These are phyloP conservation scores for Tragelaphus strepsiceros DNA, from an alignment of 2,113 vertebrate genomes.

Conservation along the genomic window DNA sequence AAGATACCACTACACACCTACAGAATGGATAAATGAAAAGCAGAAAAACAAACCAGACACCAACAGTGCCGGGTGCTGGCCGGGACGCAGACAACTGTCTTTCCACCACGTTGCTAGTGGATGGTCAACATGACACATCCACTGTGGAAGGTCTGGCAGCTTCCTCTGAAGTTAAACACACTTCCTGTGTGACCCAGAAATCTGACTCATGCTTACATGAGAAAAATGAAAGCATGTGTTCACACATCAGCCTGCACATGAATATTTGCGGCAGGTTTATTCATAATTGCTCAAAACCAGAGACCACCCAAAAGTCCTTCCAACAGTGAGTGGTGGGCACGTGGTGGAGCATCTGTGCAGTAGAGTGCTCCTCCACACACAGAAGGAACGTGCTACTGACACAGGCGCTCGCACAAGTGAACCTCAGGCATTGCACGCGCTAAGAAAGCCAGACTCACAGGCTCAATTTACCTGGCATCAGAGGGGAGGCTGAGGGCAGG, in stretches of 20 bases:
- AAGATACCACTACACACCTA: background rate
- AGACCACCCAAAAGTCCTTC: too few relatives aligned
- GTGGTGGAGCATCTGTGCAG: accelerated
- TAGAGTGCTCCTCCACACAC: accelerated
- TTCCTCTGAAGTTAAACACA: accelerated
- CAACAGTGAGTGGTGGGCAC: accelerated
- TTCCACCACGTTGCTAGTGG: accelerated
- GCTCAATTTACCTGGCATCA: accelerated
- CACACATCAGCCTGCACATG: accelerated
- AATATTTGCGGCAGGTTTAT: background rate
- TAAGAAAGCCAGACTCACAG: background rate
- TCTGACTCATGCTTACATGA: accelerated
- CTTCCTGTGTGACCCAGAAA: accelerated
- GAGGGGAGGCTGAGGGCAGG: accelerated
- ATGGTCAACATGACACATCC: accelerated
- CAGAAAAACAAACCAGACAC: too few relatives aligned
- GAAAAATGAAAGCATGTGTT: accelerated
- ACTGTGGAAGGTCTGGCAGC: background rate
- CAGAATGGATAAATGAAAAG: background rate
- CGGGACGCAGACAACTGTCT: accelerated
- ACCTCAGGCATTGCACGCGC: accelerated
- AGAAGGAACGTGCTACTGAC: accelerated
- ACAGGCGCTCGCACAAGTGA: accelerated
- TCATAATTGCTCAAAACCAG: accelerated
- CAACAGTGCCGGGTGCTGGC: accelerated